Evolutionary conservation across 2,797 vertebrate species (phyloP).

Genomic region (Arremon aurantiirostris): DNA sequence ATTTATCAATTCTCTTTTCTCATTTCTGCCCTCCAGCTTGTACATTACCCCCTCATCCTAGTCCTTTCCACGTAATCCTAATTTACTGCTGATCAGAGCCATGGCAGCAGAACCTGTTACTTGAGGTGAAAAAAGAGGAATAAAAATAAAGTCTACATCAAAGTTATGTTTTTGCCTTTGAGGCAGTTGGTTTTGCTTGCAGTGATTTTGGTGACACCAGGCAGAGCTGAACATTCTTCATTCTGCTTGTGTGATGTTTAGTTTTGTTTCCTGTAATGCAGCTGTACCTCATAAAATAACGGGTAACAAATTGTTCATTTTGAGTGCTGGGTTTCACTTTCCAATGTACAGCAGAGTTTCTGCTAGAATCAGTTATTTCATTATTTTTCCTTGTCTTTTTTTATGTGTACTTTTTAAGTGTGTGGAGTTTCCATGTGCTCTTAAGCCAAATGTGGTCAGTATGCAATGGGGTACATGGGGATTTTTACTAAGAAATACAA

Average conservation of each 20-base stretch:
- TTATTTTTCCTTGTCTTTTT: neutral
- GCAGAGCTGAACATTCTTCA: neutral
- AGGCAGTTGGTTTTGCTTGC: constrained; percentile 27
- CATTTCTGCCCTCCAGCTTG: constrained; percentile 15
- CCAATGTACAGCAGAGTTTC: neutral
- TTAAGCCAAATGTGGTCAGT: neutral
- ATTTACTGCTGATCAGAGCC: constrained; percentile 33
- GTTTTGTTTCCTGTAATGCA: neutral
- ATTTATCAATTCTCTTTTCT: constrained; percentile 28
- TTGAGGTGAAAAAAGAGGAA: neutral
- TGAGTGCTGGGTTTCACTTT: neutral
- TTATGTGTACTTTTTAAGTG: neutral
- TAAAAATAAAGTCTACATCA: neutral
- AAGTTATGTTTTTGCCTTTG: constrained; percentile 35
- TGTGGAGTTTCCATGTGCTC: neutral
- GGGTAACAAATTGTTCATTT: neutral
- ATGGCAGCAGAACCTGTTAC: neutral
- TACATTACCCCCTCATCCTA: neutral
- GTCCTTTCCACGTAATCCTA: constrained; percentile 25
- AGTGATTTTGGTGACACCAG: neutral
- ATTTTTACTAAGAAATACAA: neutral
- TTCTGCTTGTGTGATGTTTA: neutral
- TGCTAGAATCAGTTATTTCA: neutral
- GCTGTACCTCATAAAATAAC: neutral
- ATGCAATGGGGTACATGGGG: neutral